Base-by-base conservation (phyloP, 2,888 invertebrate genomes). In the Pandemis cinnamomeana region DNA sequence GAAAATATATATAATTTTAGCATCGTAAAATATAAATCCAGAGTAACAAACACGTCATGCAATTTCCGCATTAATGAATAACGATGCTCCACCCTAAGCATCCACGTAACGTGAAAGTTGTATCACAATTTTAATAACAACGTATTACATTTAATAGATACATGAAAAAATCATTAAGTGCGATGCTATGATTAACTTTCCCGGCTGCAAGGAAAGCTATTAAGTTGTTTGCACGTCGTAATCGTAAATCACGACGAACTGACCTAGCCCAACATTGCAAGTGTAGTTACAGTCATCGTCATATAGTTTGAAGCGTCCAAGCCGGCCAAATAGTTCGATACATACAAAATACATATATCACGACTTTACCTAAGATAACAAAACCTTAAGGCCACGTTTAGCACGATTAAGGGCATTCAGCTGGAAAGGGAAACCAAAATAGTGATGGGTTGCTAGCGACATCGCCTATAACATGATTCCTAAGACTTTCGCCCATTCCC, bases 181-280 rank as follows among this genome's bases (percentile, higher is more conserved):
- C 15, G 7, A 55, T 41, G 67, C 61, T 53, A 62, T 41, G 42
- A 72, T 63, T 36, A 48, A 70, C 73, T 73, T 73, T 70, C 74
- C 53, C 53, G 46, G 66, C 44, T 36, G n/a, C 53, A 36, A 66
- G 74, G 71, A 62, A 74, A 74, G 74, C 67, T 74, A 74, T 74
- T 70, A 74, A 74, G 67, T 71, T 74, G 71, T 74, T 74, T 62
- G 46, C 67, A 66, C 70, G 66, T 60, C 70, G 61, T 74, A 74
- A 70, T 60, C 70, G 53, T 74, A 74, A 70, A 70, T 66, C 70
- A 61, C 67, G 20, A 15, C 36, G 58, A 44, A 64, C 58, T 44
- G 69, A 60, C 64, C 64, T 64, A 48, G 36, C 64, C 64, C n/a
- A 48, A 67, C 67, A 41, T 53, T 53, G 36, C 36, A 11, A 27